These are phyloP conservation scores for Myzus persicae DNA, from an alignment of 1,140 invertebrate species.

Conservation along the genomic window DNA sequence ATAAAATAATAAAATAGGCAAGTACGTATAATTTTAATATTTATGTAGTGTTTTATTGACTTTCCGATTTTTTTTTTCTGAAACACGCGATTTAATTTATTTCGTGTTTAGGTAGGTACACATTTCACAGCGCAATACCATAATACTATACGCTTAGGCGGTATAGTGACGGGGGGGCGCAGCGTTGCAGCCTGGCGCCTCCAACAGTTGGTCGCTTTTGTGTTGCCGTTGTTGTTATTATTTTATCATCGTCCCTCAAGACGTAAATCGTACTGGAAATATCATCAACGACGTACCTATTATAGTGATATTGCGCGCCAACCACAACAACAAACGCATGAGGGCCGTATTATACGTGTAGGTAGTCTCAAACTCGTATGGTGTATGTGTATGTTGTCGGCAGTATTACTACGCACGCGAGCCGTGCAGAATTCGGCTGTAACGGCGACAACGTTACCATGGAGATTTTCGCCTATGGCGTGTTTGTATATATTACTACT, in stretches of 20 bases:
- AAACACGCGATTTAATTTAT: slow-evolving; percentile 3
- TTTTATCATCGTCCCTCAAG: background rate
- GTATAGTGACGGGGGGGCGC: background rate
- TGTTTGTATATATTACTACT: background rate
- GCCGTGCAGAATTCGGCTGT: background rate
- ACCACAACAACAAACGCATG: background rate
- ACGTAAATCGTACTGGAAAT: background rate
- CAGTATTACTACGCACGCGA: background rate
- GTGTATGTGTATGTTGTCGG: background rate
- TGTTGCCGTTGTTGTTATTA: background rate
- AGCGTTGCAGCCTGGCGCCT: background rate
- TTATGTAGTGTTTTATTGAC: background rate
- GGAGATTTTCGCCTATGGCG: background rate
- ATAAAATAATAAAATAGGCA: background rate
- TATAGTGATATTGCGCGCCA: background rate
- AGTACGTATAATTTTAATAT: background rate
- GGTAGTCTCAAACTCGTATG: background rate
- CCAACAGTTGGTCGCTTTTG: background rate
- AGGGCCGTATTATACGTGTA: background rate
- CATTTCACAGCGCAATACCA: background rate
- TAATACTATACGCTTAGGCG: background rate
- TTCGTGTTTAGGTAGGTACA: background rate
- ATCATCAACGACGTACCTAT: background rate
- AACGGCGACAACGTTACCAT: background rate
- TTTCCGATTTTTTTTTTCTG: background rate